Evolutionary conservation across 2,113 vertebrate species (phyloP).

Genomic region (Platysteira castanea): DNA sequence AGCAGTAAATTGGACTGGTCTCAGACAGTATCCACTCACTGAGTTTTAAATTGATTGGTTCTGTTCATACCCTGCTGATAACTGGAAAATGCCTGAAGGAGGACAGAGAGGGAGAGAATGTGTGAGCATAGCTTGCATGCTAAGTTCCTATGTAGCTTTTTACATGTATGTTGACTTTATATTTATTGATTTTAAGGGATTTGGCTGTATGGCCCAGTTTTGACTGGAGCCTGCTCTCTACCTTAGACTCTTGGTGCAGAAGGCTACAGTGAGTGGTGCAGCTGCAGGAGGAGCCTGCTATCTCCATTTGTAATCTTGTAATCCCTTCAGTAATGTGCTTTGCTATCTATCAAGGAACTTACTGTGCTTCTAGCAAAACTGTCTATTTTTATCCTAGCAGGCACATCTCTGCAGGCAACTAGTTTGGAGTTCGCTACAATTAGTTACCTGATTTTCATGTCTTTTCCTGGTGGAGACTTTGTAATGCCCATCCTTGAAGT

Average conservation of each 20-base stretch:
- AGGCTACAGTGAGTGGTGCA: not conserved
- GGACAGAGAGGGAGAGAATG: not conserved
- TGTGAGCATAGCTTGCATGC: not conserved
- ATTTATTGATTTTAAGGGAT: not conserved
- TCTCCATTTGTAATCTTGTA: not conserved
- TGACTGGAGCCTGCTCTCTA: not conserved
- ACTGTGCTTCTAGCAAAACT: not conserved
- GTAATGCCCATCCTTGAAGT: not conserved
- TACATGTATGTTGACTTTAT: not conserved
- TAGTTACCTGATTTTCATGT: not conserved
- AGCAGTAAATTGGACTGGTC: not conserved
- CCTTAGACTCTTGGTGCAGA: not conserved
- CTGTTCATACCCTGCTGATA: not conserved
- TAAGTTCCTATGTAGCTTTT: not conserved
- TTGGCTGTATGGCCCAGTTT: not conserved
- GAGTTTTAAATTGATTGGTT: not conserved
- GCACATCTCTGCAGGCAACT: not conserved
- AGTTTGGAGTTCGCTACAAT: not conserved
- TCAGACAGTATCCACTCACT: not conserved
- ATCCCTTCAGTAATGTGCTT: not conserved
- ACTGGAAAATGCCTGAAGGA: not conserved
- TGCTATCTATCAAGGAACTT: not conserved
- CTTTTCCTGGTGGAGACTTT: not conserved
- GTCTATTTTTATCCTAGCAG: not conserved
- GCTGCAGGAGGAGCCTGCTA: not conserved